phyloP scores from a whole-genome alignment of 2,797 vertebrate species.

The Podargus strigoides region DNA sequence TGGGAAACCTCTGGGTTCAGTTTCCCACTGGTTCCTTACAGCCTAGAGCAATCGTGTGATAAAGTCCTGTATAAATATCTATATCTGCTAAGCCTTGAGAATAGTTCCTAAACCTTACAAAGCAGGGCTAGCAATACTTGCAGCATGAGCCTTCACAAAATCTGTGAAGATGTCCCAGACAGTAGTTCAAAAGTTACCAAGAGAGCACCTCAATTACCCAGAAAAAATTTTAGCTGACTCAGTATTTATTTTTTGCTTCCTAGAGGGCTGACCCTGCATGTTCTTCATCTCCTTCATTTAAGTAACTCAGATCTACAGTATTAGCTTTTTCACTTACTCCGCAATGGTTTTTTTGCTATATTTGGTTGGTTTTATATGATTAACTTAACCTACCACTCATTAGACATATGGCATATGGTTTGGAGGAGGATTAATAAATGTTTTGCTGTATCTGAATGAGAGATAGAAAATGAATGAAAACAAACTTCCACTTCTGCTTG shows the following conservation, averaged over 20 bases:
- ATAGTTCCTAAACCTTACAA: background rate
- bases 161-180: background rate
- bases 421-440: conserved; percentile 78
- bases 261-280: background rate
- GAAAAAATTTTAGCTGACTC: background rate
- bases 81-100: background rate
- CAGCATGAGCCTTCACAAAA: background rate
- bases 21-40: background rate
- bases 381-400: conserved; percentile 72
- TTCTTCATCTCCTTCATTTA: background rate
- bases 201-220: background rate
- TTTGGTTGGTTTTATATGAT: conserved; percentile 66
- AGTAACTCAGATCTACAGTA: background rate
- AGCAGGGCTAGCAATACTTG: background rate
- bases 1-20: background rate
- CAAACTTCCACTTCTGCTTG: conserved; percentile 70
- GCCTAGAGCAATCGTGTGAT: background rate
- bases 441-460: conserved; percentile 69
- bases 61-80: background rate
- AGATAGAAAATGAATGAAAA: conserved; percentile 71
- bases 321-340: background rate
- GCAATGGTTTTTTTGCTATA: background rate
- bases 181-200: background rate
- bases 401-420: conserved; percentile 76
- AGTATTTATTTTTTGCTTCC: background rate